Evolutionary conservation across 2,113 vertebrate species (phyloP).

Genomic region (Tetrax tetrax): DNA sequence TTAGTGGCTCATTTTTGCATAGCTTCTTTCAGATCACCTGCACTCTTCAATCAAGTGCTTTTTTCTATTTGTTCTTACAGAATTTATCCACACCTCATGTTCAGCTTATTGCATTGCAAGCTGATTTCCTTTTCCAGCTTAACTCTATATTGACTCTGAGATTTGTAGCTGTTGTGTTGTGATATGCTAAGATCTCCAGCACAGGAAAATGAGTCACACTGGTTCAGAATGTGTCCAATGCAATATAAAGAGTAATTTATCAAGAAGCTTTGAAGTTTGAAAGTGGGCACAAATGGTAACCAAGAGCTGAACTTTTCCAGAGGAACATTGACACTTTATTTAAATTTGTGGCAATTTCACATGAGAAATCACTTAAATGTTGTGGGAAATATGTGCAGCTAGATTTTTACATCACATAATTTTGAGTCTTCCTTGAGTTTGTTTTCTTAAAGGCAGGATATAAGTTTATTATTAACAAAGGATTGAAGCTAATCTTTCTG

Average conservation of each 20-base stretch:
- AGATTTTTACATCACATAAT: neutral
- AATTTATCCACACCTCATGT: neutral
- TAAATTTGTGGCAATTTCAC: neutral
- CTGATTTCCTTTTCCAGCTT: neutral
- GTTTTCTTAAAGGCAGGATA: neutral
- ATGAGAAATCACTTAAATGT: neutral
- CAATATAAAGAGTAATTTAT: constrained; percentile 10
- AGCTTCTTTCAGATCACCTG: neutral
- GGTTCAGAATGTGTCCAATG: neutral
- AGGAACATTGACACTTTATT: neutral
- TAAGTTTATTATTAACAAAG: neutral
- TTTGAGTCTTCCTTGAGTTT: neutral
- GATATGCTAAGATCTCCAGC: neutral
- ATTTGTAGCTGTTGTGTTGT: neutral
- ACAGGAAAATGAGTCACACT: neutral
- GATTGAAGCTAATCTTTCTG: neutral
- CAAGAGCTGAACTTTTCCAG: neutral
- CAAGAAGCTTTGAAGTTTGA: neutral
- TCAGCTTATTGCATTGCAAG: neutral
- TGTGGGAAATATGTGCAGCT: neutral
- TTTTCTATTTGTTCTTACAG: neutral
- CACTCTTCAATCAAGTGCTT: neutral
- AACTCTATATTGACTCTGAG: neutral
- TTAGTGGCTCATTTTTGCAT: neutral
- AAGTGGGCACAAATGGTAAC: neutral